A percentile compares a stretch with the other conserved stretches of the same genome.
These are phyloP conservation scores for Furnarius figulus DNA, from an alignment of 2,113 vertebrate genomes.

Conservation along the genomic window DNA sequence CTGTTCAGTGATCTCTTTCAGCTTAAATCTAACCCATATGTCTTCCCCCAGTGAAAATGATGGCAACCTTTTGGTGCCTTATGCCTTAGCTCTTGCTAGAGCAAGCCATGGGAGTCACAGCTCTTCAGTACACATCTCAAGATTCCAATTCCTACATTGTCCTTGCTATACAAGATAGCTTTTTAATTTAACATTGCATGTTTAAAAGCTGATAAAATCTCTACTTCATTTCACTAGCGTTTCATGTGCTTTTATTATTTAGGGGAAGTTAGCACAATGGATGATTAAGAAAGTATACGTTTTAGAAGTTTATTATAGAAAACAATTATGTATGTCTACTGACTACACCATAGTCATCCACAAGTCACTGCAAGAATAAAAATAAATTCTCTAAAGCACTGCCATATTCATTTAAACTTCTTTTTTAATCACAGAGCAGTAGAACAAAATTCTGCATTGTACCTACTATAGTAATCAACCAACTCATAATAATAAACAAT, in stretches of 20 bases:
- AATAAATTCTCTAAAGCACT: slow-evolving; percentile 14
- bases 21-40: neutral
- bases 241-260: neutral
- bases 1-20: neutral
- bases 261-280: neutral
- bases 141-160: neutral
- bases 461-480: neutral
- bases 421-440: neutral
- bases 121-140: neutral
- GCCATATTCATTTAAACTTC: slow-evolving; percentile 26
- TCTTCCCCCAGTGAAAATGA: neutral
- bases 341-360: neutral
- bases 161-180: neutral
- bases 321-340: neutral
- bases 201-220: neutral
- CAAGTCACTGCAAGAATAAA: neutral
- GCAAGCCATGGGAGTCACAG: neutral
- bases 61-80: neutral
- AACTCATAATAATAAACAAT: neutral
- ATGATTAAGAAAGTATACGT: neutral
- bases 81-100: neutral
- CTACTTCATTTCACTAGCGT: neutral
- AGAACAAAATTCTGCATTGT: neutral
- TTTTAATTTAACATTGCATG: neutral
- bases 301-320: neutral